Evolutionary conservation across 2,797 vertebrate species (phyloP), one percentile per base, ranked within the genome.

Genomic region (Crypturellus tataupa): DNA sequence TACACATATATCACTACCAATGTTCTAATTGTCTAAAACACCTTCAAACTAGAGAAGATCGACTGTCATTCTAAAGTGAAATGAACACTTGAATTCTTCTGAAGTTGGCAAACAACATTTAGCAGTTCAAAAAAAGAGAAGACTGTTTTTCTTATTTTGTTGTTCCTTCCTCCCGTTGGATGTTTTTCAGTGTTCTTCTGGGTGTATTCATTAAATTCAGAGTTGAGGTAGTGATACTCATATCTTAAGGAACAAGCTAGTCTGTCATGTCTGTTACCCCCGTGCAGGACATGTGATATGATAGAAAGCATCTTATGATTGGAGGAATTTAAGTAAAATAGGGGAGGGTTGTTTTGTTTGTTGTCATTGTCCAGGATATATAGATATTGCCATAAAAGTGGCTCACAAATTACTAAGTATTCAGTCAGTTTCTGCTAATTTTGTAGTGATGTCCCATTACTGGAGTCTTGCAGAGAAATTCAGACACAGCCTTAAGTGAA

Each of bases 191-290:
- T 67, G 9, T 73, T 37, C 70, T 72, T 77, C 83, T 24, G 35
- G 5, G 31, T 80, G 8, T 40, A 40, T n/a, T 80, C 6, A 2
- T 40, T 75, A 78, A 95, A 77, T 82, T 25, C 18, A 40, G 18
- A 69, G 24, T 14, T 62, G 24, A 79, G 75, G 9, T 15, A 55
- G 9, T 31, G 29, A 29, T 70, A 37, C 0, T 0, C 0, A 1
- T 63, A 3, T 42, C 23, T 2, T 53, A 14, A 23, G 18, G 4
- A 8, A 11, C 7, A 31, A 49, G 47, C 17, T 70, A 17, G 49
- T 70, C 6, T 44, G 0, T 58, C 17, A 3, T 33, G 27, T 69
- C 33, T 62, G 40, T 69, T 42, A 6, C 35, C 84, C 29, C n/a
- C 2, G 21, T 85, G 31, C 46, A 79, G 23, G 69, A 67, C 16